Conservation (phyloP, 2,113 vertebrate genomes). For the Sinocyclocheilus anshuiensis region DNA sequence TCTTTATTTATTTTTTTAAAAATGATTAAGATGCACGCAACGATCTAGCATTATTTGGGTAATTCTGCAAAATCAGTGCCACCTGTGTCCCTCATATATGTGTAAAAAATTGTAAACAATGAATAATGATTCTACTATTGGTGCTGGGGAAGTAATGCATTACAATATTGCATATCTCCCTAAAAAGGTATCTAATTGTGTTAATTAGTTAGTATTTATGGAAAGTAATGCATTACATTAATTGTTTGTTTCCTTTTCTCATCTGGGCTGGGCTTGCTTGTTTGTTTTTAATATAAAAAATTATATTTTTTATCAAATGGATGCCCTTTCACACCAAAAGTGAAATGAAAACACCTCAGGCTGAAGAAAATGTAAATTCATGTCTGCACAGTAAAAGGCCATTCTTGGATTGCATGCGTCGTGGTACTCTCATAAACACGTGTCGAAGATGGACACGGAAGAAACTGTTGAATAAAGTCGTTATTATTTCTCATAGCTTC, state of each 20-base stretch:
- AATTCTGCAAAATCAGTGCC: background rate
- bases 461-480: too few relatives aligned
- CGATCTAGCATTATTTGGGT: background rate
- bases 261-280: background rate
- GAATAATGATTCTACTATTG: background rate
- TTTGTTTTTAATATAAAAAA: too few relatives aligned
- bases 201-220: too few relatives aligned
- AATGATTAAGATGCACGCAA: background rate
- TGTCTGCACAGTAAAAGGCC: background rate
- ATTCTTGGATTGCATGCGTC: background rate
- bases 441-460: too few relatives aligned
- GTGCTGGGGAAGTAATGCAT: background rate
- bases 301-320: background rate
- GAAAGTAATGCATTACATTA: too few relatives aligned
- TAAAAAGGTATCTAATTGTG: too few relatives aligned
- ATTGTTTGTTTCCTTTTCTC: too few relatives aligned
- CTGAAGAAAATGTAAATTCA: background rate
- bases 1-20: too few relatives aligned
- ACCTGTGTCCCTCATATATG: background rate
- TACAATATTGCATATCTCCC: too few relatives aligned
- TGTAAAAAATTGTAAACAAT: background rate
- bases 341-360: background rate
- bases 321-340: background rate
- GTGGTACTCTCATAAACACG: too few relatives aligned
- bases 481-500: too few relatives aligned